Conservation (phyloP, 2,888 invertebrate species). For the Eremobia ochroleuca region DNA sequence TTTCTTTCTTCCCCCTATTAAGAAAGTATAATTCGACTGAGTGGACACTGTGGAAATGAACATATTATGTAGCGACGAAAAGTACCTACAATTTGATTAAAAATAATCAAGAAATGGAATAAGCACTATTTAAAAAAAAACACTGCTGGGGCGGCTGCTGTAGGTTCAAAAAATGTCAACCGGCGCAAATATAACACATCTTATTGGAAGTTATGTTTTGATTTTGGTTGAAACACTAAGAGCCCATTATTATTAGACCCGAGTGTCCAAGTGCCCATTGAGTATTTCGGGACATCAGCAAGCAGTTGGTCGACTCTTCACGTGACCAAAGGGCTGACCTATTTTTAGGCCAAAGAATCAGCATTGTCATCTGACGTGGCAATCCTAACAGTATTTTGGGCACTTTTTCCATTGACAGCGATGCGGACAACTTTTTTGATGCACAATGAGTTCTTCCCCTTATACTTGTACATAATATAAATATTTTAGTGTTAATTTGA, state of each 20-base stretch:
- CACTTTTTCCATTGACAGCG: not conserved
- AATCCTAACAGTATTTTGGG: not conserved
- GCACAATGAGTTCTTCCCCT: not conserved
- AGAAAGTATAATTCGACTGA: not conserved
- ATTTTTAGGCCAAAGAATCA: not conserved
- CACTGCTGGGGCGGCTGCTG: rapidly evolving
- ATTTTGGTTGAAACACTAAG: too few relatives aligned
- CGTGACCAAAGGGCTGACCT: not conserved
- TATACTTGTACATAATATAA: not conserved
- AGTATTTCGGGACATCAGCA: not conserved
- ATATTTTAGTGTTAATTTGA: not conserved
- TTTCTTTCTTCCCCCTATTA: not conserved
- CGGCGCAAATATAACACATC: too few relatives aligned
- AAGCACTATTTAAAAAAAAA: too few relatives aligned
- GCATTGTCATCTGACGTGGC: too few relatives aligned
- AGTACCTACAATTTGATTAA: not conserved
- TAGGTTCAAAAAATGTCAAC: too few relatives aligned
- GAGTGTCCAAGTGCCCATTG: not conserved
- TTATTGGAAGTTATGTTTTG: not conserved
- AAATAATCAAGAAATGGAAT: not conserved
- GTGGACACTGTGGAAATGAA: not conserved
- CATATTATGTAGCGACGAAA: not conserved
- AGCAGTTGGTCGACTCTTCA: not conserved
- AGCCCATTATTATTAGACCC: too few relatives aligned
- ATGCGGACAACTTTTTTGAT: not conserved